phyloP scores from a whole-genome alignment of 2,113 vertebrate species.

The Pogona vitticeps region DNA sequence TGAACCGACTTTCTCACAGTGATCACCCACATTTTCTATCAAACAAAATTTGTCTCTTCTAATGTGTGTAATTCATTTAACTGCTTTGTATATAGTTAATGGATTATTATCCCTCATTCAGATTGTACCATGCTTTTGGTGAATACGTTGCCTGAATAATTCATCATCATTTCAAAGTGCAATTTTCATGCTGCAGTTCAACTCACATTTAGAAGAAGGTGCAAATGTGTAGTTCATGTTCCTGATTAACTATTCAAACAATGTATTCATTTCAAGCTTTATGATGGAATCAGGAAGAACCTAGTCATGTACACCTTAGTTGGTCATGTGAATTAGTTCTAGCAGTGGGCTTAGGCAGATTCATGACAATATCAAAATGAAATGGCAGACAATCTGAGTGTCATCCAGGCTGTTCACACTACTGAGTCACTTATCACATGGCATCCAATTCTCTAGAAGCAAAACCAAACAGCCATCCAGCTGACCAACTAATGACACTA shows the following conservation, averaged over 20 bases:
- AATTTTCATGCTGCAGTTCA: not conserved
- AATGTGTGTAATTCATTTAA: not conserved
- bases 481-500: too few species aligned
- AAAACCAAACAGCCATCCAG: not conserved
- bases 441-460: not conserved
- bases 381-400: not conserved
- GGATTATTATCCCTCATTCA: not conserved
- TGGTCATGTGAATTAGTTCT: not conserved
- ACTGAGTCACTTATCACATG: not conserved
- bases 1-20: not conserved
- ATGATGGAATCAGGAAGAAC: not conserved
- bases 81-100: not conserved
- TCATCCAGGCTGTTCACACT: not conserved
- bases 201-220: not conserved
- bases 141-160: conserved; percentile 5
- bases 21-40: not conserved
- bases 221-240: not conserved
- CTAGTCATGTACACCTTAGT: not conserved
- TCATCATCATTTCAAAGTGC: not conserved
- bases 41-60: not conserved
- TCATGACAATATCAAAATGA: not conserved
- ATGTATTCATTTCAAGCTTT: not conserved
- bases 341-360: not conserved
- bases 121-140: not conserved
- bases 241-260: not conserved